Evolutionary conservation across 2,888 invertebrate species (phyloP).

Genomic region (Melipona bicolor): DNA sequence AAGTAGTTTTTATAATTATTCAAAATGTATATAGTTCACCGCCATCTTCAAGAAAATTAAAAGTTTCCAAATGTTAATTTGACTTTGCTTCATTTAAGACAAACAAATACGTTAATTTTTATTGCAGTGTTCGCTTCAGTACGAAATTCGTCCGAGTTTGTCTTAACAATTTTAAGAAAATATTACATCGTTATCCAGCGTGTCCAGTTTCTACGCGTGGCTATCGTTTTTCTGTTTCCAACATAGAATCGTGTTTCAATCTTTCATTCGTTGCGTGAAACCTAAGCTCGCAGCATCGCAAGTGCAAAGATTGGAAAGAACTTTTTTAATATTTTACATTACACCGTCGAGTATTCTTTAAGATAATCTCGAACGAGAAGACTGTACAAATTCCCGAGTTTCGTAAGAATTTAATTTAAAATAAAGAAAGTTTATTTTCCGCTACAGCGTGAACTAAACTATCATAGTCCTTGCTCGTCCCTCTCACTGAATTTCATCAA

Average conservation of each 20-base stretch:
- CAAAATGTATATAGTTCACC: too few relatives aligned
- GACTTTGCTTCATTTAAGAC: too few relatives aligned
- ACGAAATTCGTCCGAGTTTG: too few relatives aligned
- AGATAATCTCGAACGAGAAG: neutral
- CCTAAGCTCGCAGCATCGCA: neutral
- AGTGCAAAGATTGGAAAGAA: neutral
- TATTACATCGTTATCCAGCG: neutral
- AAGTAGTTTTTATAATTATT: too few relatives aligned
- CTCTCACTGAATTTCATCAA: neutral
- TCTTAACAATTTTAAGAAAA: too few relatives aligned
- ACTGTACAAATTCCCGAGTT: neutral
- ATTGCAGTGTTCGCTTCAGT: too few relatives aligned
- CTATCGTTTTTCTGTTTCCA: neutral
- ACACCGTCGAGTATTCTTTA: neutral
- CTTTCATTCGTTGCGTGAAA: neutral
- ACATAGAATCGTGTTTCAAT: neutral
- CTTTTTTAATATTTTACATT: neutral
- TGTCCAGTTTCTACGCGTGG: neutral
- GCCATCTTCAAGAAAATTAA: too few relatives aligned
- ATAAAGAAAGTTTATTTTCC: neutral
- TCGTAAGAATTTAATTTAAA: neutral
- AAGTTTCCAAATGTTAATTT: too few relatives aligned
- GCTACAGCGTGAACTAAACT: neutral
- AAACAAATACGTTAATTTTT: too few relatives aligned
- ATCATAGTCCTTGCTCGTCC: neutral